Evolutionary conservation across 2,797 vertebrate genomes (phyloP), one percentile per base, ranked within the genome.

Genomic region (Micrastur ruficollis): DNA sequence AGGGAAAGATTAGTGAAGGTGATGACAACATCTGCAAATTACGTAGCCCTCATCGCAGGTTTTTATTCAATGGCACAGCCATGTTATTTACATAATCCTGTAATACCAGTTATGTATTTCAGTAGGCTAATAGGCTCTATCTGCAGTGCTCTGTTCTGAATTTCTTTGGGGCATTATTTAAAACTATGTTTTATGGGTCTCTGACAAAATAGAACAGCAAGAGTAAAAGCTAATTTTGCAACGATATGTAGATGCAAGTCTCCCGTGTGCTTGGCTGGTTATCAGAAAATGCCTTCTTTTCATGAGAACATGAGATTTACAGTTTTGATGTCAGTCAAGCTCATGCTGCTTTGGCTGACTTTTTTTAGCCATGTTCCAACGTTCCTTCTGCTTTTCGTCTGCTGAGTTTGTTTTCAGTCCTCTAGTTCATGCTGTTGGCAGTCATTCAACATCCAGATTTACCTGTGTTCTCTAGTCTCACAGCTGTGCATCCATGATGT

Each of bases 1-100:
- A 82, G 67, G 76, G 63, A 81, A 95, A 95, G 94, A 92, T 93
- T 97, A 94, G 83, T 78, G 81, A 91, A 96, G 93, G 92, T 96
- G 94, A 91, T 85, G 81, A 85, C 81, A 92, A 78, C 61, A 89
- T 89, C 61, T 0, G 2, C 86, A 92, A 91, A 92, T 94, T 92
- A 95, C 59, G 68, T 81, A 91, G 49, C 78, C 53, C 67, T 93
- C 67, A 21, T 50, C 1, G 4, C 63, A 85, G 44, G 65, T 86
- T 92, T 90, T 92, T 11, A 32, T 86, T 94, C 86, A 68, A 44
- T 89, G 65, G 34, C 27, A 72, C 50, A 95, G 61, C 22, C 14
- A 12, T 70, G 65, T 34, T 96, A 59, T 85, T 93, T 92, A 62
- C 87, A 70, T 86, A 83, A 93, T 92, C 61, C 31, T 91, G 32